Percentiles rank a stretch among this genome's conserved stretches.
Conservation (phyloP, 2,888 invertebrate genomes). For the Imbricaverruca yamaguchii region DNA sequence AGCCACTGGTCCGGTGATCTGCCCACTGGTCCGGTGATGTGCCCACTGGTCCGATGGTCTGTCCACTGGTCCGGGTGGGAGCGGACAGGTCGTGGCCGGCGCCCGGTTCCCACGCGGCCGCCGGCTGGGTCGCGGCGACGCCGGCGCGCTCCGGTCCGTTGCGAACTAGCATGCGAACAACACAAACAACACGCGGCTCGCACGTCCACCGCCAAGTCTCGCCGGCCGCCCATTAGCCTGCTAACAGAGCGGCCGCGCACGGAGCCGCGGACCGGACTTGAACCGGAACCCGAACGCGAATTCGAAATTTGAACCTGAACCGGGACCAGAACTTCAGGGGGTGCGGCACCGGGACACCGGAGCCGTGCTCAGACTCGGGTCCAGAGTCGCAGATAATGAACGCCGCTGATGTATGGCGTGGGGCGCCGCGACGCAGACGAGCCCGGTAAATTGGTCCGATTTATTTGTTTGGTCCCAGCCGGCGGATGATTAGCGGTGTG, state of each 20-base stretch:
- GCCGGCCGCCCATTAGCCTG: background rate
- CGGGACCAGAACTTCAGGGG: no score
- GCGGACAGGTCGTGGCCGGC: no score
- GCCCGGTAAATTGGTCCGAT: background rate
- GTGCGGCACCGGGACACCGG: no score
- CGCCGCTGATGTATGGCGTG: background rate
- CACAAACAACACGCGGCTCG: background rate
- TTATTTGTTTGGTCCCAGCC: background rate
- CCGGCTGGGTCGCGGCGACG: background rate
- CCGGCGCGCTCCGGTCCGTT: background rate
- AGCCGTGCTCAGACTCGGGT: no score
- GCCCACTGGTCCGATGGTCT: no score
- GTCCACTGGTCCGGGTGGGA: no score
- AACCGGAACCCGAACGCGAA: no score
- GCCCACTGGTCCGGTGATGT: no score
- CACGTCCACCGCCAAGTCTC: background rate
- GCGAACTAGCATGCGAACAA: constrained; percentile 17
- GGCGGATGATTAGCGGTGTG: background rate
- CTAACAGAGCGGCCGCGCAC: background rate
- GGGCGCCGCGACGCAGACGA: background rate
- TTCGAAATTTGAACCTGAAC: no score
- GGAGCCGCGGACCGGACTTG: background rate
- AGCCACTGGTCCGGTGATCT: no score
- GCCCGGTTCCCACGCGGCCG: background rate
- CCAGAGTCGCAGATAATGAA: background rate